Conservation (phyloP, 1,140 invertebrate species). For the fruit fly (Drosophila melanogaster) region Release_6_plus_ISO1_MT NT_033779.5:17382501-17383000, state of each 20-base stretch:
- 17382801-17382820: conserved; percentile 50
- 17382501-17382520: too few species aligned
- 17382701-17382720: conserved; percentile 11
- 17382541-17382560: too few species aligned
- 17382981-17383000: conserved; percentile 21
- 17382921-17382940: conserved; percentile 6
- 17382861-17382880: conserved; percentile 56
- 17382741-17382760: conserved; percentile 39
- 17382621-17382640: conserved; percentile 53
- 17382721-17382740: conserved; percentile 28
- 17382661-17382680: conserved; percentile 51
- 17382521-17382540: too few species aligned
- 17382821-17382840: conserved; percentile 18
- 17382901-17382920: conserved; percentile 56
- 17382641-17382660: conserved; percentile 50
- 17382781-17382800: conserved; percentile 82
- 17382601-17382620: conserved; percentile 39
- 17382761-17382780: conserved; percentile 72
- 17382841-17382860: conserved; percentile 35
- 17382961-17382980: conserved; percentile 13
- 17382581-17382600: background rate
- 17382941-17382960: conserved; percentile 24
- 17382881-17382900: conserved; percentile 58
- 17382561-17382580: too few species aligned
- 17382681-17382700: conserved; percentile 30